phyloP scores from a whole-genome alignment of 2,113 vertebrate species.

The Stictonetta naevosa region DNA sequence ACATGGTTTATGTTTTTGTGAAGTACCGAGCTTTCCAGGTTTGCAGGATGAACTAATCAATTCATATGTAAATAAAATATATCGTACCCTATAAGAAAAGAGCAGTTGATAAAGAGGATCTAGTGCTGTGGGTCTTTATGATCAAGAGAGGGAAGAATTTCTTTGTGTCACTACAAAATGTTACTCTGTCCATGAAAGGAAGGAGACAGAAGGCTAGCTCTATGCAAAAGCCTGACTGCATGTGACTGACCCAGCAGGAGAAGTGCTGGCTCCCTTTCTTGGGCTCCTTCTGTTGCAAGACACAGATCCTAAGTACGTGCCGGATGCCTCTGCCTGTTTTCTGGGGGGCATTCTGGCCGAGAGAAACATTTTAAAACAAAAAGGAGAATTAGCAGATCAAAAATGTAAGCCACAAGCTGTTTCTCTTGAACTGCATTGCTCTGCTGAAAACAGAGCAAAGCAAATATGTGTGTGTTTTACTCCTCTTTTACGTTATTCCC shows the following conservation, averaged over 20 bases:
- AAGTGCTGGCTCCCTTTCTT: constrained; percentile 63
- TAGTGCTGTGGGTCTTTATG: constrained; percentile 68
- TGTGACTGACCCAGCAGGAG: constrained; percentile 72
- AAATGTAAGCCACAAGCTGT: constrained; percentile 22
- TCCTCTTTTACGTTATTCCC: neutral
- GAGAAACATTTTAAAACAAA: constrained; percentile 38
- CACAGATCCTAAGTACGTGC: constrained; percentile 32
- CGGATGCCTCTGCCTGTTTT: constrained; percentile 12
- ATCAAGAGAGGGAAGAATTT: constrained; percentile 73
- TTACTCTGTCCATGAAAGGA: constrained; percentile 75
- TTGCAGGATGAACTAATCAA: constrained; percentile 40
- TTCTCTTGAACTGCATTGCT: constrained; percentile 25
- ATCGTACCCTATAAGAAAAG: constrained; percentile 72
- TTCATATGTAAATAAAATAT: constrained; percentile 78
- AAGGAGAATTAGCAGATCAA: constrained; percentile 4
- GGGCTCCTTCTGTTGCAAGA: constrained; percentile 58
- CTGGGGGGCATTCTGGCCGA: neutral
- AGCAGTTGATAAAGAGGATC: constrained; percentile 75
- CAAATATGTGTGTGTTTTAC: neutral
- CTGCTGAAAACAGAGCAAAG: neutral
- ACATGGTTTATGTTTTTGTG: constrained; percentile 4
- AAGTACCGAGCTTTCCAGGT: constrained; percentile 3
- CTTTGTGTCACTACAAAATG: constrained; percentile 79
- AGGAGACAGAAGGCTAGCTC: constrained; percentile 77
- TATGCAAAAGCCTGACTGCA: constrained; percentile 69